phyloP scores from a whole-genome alignment of 2,113 vertebrate genomes.

The Cricetomys ansorgei region DNA sequence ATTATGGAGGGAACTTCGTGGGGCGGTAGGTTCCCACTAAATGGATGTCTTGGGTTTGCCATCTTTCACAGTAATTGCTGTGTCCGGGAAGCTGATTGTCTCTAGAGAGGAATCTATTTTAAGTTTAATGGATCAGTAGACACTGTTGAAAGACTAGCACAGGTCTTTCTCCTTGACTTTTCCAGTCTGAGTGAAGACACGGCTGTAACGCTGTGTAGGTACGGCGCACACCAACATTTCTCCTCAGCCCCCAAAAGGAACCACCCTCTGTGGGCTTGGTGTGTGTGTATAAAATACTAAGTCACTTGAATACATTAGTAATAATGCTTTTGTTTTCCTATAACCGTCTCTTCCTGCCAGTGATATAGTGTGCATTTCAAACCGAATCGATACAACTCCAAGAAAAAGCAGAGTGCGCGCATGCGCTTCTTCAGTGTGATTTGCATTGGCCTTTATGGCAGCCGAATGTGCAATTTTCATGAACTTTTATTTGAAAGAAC shows the following conservation, averaged over 20 bases:
- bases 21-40: slow-evolving; percentile 83
- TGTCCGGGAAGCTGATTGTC: slow-evolving; percentile 86
- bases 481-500: slow-evolving; percentile 49
- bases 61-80: slow-evolving; percentile 87
- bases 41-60: slow-evolving; percentile 84
- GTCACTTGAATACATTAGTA: neutral
- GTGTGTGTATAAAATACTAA: neutral
- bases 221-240: neutral
- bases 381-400: neutral
- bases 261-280: neutral
- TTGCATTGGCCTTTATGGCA: neutral
- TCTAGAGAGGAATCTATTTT: slow-evolving; percentile 88
- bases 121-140: slow-evolving; percentile 85
- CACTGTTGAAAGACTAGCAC: slow-evolving; percentile 83
- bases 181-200: slow-evolving; percentile 75
- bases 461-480: slow-evolving; percentile 15
- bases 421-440: neutral
- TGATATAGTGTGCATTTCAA: slow-evolving; percentile 24
- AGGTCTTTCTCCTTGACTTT: slow-evolving; percentile 82
- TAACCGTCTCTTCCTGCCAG: neutral
- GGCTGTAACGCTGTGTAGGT: neutral
- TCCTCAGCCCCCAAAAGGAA: neutral
- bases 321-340: neutral
- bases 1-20: slow-evolving; percentile 75
- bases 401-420: neutral